Conservation (phyloP, 2,888 invertebrate species). For the Suillia variegata region DNA sequence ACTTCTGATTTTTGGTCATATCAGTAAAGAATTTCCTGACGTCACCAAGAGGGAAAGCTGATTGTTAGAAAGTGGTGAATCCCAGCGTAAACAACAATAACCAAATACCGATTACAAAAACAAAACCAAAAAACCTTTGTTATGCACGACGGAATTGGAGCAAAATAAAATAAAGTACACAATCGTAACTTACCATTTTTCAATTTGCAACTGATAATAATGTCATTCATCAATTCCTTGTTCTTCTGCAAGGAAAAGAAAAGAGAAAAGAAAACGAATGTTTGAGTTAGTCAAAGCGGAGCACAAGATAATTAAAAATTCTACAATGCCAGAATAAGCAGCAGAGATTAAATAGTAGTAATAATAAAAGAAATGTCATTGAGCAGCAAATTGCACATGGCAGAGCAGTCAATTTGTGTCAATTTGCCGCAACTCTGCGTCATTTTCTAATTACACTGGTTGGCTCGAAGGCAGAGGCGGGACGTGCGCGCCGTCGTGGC, state of each 20-base stretch:
- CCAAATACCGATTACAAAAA: not conserved
- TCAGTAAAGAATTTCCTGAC: too few relatives aligned
- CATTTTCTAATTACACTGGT: constrained; percentile 35
- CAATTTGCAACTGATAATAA: constrained; percentile 69
- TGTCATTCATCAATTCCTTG: constrained; percentile 77
- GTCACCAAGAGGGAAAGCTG: too few relatives aligned
- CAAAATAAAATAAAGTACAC: too few relatives aligned
- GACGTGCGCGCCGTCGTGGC: constrained; percentile 34
- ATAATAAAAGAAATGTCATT: not conserved
- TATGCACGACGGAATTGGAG: too few relatives aligned
- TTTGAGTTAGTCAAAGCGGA: too few relatives aligned
- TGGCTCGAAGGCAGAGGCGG: constrained; percentile 30
- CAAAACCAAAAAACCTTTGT: too few relatives aligned
- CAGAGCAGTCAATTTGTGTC: not conserved
- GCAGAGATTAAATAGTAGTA: not conserved
- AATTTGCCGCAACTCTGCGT: constrained; percentile 36
- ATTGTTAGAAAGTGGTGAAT: too few relatives aligned
- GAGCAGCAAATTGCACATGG: not conserved
- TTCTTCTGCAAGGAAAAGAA: constrained; percentile 70
- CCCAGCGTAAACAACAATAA: not conserved
- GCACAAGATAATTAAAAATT: constrained; percentile 16
- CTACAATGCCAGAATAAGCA: too few relatives aligned
- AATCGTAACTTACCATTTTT: constrained; percentile 74
- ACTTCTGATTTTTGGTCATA: too few relatives aligned
- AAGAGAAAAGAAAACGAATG: constrained; percentile 20